phyloP scores from a whole-genome alignment of 2,888 invertebrate species.

The Erebia aethiops region DNA sequence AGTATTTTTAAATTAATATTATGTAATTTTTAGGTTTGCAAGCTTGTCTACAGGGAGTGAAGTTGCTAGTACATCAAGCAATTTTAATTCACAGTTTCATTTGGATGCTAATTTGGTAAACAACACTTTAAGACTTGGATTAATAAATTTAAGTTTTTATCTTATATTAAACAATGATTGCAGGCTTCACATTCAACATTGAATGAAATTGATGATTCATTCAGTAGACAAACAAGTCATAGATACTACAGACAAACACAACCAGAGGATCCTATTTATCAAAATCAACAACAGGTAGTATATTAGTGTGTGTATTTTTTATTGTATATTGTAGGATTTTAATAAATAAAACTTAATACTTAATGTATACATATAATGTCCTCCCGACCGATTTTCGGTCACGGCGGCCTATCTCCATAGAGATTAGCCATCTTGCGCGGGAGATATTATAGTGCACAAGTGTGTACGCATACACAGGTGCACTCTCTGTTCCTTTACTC shows the following conservation, averaged over 20 bases:
- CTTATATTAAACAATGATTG: conserved; percentile 24
- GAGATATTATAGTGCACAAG: too few species aligned
- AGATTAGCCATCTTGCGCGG: too few species aligned
- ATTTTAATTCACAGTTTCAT: conserved; percentile 72
- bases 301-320: not conserved
- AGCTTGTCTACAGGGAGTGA: conserved; percentile 84
- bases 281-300: conserved; percentile 77
- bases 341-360: too few species aligned
- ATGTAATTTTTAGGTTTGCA: conserved; percentile 82
- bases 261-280: conserved; percentile 76
- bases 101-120: conserved; percentile 72
- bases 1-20: not conserved
- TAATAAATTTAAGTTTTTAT: not conserved
- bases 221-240: conserved; percentile 76
- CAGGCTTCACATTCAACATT: conserved; percentile 75
- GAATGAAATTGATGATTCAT: conserved; percentile 77
- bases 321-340: too few species aligned
- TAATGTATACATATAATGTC: too few species aligned
- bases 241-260: conserved; percentile 68
- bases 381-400: too few species aligned
- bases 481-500: too few species aligned
- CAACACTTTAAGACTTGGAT: not conserved
- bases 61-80: conserved; percentile 70
- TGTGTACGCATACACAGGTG: too few species aligned
- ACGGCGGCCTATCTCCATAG: too few species aligned